phyloP scores from a whole-genome alignment of 2,888 invertebrate species.

The Amphipyra tragopoginis region DNA sequence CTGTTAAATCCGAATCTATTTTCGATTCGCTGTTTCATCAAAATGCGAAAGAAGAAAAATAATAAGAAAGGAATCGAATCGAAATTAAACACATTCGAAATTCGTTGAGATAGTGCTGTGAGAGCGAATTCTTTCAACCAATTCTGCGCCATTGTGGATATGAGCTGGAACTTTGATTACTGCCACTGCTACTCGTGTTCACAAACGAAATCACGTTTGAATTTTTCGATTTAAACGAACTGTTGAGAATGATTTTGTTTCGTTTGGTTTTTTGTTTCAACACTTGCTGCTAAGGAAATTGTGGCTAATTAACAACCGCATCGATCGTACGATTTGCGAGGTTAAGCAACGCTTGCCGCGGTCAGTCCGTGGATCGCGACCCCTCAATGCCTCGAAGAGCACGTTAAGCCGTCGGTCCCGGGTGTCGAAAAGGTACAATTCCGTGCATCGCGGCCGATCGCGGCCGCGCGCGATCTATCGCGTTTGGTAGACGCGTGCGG shows the following conservation, averaged over 20 bases:
- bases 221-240: conserved; percentile 26
- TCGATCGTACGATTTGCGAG: too few species aligned
- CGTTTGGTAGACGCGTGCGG: too few species aligned
- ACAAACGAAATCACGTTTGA: conserved; percentile 25
- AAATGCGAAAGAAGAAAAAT: conserved; percentile 50
- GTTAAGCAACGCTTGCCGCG: too few species aligned
- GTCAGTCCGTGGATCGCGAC: too few species aligned
- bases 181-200: conserved; percentile 12
- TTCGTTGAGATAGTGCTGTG: conserved; percentile 50
- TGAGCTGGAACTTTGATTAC: conserved; percentile 54
- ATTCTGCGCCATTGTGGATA: conserved; percentile 47
- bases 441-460: too few species aligned
- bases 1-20: conserved; percentile 44
- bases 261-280: too few species aligned
- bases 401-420: too few species aligned
- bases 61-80: conserved; percentile 57
- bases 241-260: conserved; percentile 1
- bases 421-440: too few species aligned
- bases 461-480: too few species aligned
- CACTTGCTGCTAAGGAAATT: too few species aligned
- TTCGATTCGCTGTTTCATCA: conserved; percentile 40
- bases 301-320: too few species aligned
- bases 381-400: too few species aligned
- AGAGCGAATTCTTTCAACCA: conserved; percentile 47
- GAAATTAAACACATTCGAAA: conserved; percentile 58